These are phyloP conservation scores for Labeo calbasu DNA, from an alignment of 2,797 vertebrate species.

Conservation along the genomic window DNA sequence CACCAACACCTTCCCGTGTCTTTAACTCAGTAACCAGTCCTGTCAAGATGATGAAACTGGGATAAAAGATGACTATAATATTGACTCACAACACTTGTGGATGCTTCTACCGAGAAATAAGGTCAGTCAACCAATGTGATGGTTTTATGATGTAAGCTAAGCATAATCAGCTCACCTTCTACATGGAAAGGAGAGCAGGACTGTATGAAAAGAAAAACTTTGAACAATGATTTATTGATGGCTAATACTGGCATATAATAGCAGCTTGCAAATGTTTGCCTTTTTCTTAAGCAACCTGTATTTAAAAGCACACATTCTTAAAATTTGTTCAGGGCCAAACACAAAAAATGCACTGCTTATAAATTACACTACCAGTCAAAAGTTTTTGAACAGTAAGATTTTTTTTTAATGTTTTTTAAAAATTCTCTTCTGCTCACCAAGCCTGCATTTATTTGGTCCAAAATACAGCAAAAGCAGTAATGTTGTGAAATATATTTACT, in stretches of 20 bases:
- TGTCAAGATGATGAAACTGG: neutral
- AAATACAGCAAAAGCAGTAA: too few species aligned
- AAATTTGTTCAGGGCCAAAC: neutral
- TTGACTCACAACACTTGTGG: neutral
- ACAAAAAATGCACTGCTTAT: neutral
- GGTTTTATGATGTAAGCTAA: constrained; percentile 8
- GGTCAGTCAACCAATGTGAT: constrained; percentile 1
- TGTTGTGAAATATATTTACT: too few species aligned
- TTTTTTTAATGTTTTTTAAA: too few species aligned
- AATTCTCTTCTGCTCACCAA: too few species aligned
- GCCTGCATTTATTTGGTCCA: too few species aligned
- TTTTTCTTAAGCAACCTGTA: neutral
- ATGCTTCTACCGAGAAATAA: neutral
- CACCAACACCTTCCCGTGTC: neutral
- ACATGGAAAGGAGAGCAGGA: neutral
- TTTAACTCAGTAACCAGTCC: neutral
- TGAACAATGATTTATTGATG: constrained; percentile 10
- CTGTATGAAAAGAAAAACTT: neutral
- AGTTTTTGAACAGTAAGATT: too few species aligned
- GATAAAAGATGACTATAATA: neutral
- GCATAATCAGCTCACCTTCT: neutral
- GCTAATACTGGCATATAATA: neutral
- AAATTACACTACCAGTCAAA: too few species aligned
- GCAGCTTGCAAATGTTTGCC: neutral
- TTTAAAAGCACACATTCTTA: neutral